Evolutionary conservation across 2,797 vertebrate species (phyloP).

Genomic region (Pseudomugil tenellus): DNA sequence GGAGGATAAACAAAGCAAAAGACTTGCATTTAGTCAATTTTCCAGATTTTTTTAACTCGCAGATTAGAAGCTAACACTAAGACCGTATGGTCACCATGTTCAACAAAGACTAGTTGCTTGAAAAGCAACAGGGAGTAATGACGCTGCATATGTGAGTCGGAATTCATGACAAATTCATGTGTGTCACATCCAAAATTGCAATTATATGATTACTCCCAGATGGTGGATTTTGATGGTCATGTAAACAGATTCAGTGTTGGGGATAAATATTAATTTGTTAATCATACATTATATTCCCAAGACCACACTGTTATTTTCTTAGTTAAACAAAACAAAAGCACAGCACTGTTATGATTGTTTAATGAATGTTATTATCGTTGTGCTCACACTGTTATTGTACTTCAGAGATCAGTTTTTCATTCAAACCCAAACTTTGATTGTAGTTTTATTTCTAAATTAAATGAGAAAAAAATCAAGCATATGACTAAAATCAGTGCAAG

Average conservation of each 20-base stretch:
- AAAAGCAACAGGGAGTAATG: not conserved
- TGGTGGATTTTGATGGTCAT: not conserved
- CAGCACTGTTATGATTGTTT: not conserved
- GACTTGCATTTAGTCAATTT: not conserved
- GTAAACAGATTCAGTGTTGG: not conserved
- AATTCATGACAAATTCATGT: not conserved
- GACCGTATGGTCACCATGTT: not conserved
- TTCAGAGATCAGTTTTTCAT: not conserved
- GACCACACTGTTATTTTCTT: not conserved
- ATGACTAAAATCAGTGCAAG: not conserved
- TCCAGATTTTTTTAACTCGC: not conserved
- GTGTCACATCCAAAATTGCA: not conserved
- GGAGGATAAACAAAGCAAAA: too few relatives aligned
- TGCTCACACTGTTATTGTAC: not conserved
- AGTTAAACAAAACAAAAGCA: not conserved
- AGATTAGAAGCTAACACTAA: not conserved
- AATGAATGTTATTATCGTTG: slow-evolving; percentile 8
- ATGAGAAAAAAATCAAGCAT: not conserved
- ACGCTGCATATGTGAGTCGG: not conserved
- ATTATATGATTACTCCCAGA: not conserved
- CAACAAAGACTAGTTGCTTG: not conserved
- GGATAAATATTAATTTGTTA: not conserved
- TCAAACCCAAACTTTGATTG: not conserved
- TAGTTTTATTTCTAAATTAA: not conserved
- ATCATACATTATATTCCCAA: not conserved